Evolutionary conservation across 2,113 vertebrate species (phyloP).

Genomic region (Anser brachyrhynchus): DNA sequence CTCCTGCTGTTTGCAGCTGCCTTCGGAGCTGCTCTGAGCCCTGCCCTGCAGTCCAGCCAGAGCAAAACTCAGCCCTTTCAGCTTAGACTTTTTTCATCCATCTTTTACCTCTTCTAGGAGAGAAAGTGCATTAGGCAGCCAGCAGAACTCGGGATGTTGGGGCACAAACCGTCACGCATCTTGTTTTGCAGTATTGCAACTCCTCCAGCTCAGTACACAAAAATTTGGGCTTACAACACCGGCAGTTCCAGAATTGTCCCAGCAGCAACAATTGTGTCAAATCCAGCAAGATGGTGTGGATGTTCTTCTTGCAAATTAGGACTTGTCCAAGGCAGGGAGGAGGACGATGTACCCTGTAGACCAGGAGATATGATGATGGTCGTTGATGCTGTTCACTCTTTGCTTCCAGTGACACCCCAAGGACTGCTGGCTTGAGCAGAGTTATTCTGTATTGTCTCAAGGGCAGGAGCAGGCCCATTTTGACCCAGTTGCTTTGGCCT

Average conservation of each 20-base stretch:
- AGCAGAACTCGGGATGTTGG: neutral
- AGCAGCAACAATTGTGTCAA: neutral
- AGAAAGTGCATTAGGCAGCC: neutral
- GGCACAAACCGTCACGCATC: neutral
- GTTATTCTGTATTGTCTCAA: neutral
- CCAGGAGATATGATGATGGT: neutral
- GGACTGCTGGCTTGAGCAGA: neutral
- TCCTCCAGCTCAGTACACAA: neutral
- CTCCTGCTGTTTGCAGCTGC: neutral
- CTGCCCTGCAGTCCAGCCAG: neutral
- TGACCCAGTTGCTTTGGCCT: neutral
- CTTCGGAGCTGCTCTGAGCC: neutral
- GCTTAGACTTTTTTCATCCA: neutral
- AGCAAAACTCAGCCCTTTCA: neutral
- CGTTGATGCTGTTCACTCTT: rapidly evolving
- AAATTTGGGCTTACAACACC: neutral
- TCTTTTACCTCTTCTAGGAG: neutral
- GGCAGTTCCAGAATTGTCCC: neutral
- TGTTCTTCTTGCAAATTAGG: neutral
- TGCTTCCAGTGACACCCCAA: neutral
- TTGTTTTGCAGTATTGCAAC: neutral
- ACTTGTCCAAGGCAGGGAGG: neutral
- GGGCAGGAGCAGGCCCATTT: neutral
- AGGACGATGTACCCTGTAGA: neutral
- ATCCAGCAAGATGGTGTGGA: neutral